phyloP scores from a whole-genome alignment of 2,888 invertebrate species.

The Cotesia congregata region DNA sequence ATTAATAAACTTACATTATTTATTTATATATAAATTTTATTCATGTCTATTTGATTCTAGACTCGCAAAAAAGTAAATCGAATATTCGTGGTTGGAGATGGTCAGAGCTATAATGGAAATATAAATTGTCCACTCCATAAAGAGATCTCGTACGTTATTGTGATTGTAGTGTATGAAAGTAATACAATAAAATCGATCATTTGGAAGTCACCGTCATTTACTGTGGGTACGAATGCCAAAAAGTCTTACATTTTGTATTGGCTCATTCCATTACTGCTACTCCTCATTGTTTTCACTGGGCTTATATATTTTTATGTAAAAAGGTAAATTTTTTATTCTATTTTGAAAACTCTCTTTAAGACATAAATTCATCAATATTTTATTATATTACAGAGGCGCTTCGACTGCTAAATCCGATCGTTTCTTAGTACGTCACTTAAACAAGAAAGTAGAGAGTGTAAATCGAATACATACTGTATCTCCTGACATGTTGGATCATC shows the following conservation, averaged over 20 bases:
- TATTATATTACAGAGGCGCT: neutral
- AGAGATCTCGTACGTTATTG: slow-evolving; percentile 36
- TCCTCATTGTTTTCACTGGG: slow-evolving; percentile 29
- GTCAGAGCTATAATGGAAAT: slow-evolving; percentile 35
- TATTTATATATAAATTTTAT: neutral
- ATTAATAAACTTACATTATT: neutral
- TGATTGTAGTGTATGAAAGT: slow-evolving; percentile 43
- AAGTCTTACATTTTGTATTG: slow-evolving; percentile 39
- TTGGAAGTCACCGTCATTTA: slow-evolving; percentile 43
- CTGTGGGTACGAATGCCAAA: slow-evolving; percentile 39
- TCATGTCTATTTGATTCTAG: slow-evolving; percentile 18
- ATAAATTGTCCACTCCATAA: slow-evolving; percentile 48
- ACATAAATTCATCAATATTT: neutral
- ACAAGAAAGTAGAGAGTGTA: neutral
- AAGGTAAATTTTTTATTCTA: neutral
- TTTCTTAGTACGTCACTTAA: neutral
- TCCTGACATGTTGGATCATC: neutral
- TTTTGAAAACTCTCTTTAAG: no score
- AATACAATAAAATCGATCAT: slow-evolving; percentile 33
- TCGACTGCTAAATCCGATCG: neutral
- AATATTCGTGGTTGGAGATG: slow-evolving; percentile 51
- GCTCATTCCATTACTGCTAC: slow-evolving; percentile 45
- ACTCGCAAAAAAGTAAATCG: slow-evolving; percentile 38
- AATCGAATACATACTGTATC: neutral
- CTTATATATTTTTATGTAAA: slow-evolving; percentile 9